A percentile compares a stretch with the other conserved stretches of the same genome.
Evolutionary conservation across 2,113 vertebrate genomes (phyloP).

Genomic region (Thunnus thynnus): DNA sequence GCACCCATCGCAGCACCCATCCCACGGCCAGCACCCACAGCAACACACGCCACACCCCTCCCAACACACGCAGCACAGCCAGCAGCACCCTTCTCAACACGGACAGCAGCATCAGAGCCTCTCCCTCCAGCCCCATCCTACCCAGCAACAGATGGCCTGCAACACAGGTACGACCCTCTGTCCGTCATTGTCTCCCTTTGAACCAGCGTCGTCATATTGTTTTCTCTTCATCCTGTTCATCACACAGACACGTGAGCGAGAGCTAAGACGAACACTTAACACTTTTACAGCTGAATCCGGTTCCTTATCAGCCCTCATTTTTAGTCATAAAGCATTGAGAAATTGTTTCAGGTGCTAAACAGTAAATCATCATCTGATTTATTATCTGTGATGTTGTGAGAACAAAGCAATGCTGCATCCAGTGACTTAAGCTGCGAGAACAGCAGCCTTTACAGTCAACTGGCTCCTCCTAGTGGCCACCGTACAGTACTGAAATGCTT

Average conservation of each 20-base stretch:
- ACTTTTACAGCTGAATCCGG: slow-evolving; percentile 27
- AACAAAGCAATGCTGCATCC: slow-evolving; percentile 78
- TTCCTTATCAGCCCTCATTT: slow-evolving; percentile 38
- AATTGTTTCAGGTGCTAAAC: slow-evolving; percentile 42
- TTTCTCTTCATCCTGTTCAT: slow-evolving; percentile 39
- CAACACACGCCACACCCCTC: slow-evolving; percentile 82
- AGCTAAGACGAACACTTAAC: not conserved
- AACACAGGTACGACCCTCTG: slow-evolving; percentile 87
- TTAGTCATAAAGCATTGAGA: slow-evolving; percentile 49
- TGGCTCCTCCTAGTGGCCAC: slow-evolving; percentile 81
- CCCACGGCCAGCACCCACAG: slow-evolving; percentile 78
- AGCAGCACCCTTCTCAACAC: slow-evolving; percentile 82
- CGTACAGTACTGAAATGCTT: slow-evolving; percentile 9
- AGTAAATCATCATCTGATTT: slow-evolving; percentile 73
- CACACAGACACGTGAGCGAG: not conserved
- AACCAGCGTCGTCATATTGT: not conserved
- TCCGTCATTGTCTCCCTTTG: slow-evolving; percentile 17
- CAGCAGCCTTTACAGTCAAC: slow-evolving; percentile 38
- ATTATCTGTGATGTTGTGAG: slow-evolving; percentile 73
- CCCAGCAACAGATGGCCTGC: slow-evolving; percentile 92
- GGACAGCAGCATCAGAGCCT: slow-evolving; percentile 88
- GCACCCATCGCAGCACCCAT: slow-evolving; percentile 78
- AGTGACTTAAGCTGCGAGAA: not conserved
- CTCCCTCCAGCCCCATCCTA: slow-evolving; percentile 88
- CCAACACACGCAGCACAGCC: slow-evolving; percentile 83